phyloP scores from a whole-genome alignment of 2,888 invertebrate genomes.

The Leistus spinibarbis region DNA sequence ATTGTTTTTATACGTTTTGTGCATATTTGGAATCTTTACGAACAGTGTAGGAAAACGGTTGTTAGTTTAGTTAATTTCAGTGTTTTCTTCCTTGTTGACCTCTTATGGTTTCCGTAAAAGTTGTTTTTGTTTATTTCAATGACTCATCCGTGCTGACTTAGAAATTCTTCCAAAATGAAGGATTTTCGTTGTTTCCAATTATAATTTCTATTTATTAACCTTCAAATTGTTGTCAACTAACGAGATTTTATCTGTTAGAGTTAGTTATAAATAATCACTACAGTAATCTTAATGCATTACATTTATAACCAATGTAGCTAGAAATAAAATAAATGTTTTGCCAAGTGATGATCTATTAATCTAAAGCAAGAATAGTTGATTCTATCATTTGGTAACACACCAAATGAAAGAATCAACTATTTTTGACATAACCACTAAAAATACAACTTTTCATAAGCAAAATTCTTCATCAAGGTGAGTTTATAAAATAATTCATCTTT shows the following conservation, averaged over 20 bases:
- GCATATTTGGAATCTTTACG: neutral
- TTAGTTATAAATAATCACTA: neutral
- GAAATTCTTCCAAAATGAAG: neutral
- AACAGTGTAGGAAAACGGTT: slow-evolving; percentile 15
- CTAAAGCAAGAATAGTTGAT: no score
- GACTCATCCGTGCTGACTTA: neutral
- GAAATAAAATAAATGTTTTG: neutral
- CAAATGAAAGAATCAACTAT: no score
- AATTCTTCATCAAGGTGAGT: no score
- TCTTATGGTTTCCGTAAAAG: neutral
- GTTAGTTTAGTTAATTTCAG: slow-evolving; percentile 9
- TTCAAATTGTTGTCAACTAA: neutral
- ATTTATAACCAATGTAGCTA: neutral
- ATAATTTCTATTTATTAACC: neutral
- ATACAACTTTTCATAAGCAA: no score
- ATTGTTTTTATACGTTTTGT: neutral
- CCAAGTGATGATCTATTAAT: neutral
- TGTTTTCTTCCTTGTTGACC: slow-evolving; percentile 6
- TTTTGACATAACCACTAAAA: no score
- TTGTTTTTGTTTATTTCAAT: neutral
- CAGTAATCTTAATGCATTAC: no score
- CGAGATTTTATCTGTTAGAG: neutral
- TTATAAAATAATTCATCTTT: no score
- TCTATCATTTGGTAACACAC: no score
- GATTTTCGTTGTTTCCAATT: neutral